Base-by-base conservation (phyloP, 2,797 vertebrate genomes). In the Staurois parvus region DNA sequence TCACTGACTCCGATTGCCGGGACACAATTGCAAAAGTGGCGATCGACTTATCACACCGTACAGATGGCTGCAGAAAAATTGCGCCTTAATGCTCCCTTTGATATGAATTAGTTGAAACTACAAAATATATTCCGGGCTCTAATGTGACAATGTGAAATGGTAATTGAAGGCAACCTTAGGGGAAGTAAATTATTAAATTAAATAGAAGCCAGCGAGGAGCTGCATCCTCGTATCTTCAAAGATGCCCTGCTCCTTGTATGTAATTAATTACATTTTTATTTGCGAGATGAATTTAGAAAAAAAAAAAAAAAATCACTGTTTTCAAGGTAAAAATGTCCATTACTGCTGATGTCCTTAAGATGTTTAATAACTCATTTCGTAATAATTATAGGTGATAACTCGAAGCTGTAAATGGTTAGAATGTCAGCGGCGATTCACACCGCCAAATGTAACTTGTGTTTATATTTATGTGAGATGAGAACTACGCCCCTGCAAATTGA, bases 261-360 rank as follows among this genome's bases (percentile, higher is more conserved):
- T 90, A 90, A 89, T 90, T 91, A 88, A 45, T 90, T 89, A 6
- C 26, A 40, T 40, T 89, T 59, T 90, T 64, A 91, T 68, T 70
- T 80, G 75, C 26, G 73, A 45, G 87, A 67, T n/a, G 72, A 72
- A 70, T 59, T 59, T 26, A 72, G 32, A 62, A 62, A 24, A 42
- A 4, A 45, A 64, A 64, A 32, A 5, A 48, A 13, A 10, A 28
- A n/a, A n/a, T n/a, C 10, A 1, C 64, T 40, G 24, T 28, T 69
- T 42, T 48, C 52, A 72, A 77, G 74, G 67, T 70, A 72, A 67
- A 45, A 82, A 8, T 11, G 9, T 6, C 48, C 72, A 75, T 83
- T 29, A 12, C 59, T 26, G 26, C 5, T 37, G 4, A 30, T 30
- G 17, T 29, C 42, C 26, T 79, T 52, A 73, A n/a, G 56, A 74